Conservation (phyloP, 1,140 invertebrate genomes). For the Drosophila bocqueti region DNA sequence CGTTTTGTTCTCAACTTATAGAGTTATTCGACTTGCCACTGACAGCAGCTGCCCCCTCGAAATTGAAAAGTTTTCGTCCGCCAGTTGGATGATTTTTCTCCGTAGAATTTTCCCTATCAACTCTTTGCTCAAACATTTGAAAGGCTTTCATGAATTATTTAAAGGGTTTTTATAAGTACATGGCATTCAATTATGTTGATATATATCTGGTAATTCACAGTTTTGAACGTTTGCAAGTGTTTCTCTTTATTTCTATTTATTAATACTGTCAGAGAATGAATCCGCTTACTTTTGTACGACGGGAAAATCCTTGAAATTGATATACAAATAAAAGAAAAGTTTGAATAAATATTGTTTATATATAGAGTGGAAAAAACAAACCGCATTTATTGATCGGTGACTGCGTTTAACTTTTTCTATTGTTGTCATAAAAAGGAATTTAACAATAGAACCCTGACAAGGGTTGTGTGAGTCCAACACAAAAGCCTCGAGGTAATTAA, state of each 20-base stretch:
- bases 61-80: slow-evolving; percentile 61
- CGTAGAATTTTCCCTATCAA: slow-evolving; percentile 18
- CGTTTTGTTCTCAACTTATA: slow-evolving; percentile 31
- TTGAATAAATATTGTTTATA: background rate
- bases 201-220: background rate
- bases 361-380: background rate
- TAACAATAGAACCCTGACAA: background rate
- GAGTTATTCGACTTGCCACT: slow-evolving; percentile 13
- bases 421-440: background rate
- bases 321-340: background rate
- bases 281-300: background rate
- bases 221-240: background rate
- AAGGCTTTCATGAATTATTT: slow-evolving; percentile 49
- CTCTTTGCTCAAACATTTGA: slow-evolving; percentile 39
- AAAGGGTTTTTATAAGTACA: slow-evolving; percentile 29
- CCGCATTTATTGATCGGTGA: background rate
- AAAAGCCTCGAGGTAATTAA: background rate
- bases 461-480: background rate
- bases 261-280: background rate
- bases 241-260: background rate
- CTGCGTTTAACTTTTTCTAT: background rate
- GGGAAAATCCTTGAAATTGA: background rate
- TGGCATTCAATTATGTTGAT: slow-evolving; percentile 27
- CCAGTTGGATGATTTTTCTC: slow-evolving; percentile 7
- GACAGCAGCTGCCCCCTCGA: slow-evolving; percentile 55